A percentile compares a stretch with the other conserved stretches of the same genome.
These are phyloP conservation scores for Trichomalopsis sarcophagae DNA, from an alignment of 1,140 invertebrate genomes.

Conservation along the genomic window DNA sequence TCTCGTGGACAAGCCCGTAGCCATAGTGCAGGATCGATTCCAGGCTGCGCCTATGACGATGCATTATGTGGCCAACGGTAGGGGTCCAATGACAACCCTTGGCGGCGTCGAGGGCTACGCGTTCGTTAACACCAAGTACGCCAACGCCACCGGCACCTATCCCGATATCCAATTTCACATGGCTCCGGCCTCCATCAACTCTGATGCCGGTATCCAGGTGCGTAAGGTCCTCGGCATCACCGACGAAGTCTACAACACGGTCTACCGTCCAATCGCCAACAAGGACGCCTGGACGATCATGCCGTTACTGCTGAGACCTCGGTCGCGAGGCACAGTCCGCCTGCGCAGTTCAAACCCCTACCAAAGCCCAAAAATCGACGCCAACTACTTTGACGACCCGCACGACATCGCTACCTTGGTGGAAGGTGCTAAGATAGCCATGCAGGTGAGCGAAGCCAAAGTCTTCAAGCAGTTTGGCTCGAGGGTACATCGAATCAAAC, in stretches of 20 bases:
- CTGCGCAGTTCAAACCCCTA: conserved; percentile 87
- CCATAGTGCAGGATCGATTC: conserved; percentile 84
- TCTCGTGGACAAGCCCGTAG: conserved; percentile 83
- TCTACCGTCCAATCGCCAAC: conserved; percentile 85
- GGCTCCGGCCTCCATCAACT: conserved; percentile 89
- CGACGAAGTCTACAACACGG: conserved; percentile 86
- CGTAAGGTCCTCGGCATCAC: conserved; percentile 87
- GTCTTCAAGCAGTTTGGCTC: conserved; percentile 89
- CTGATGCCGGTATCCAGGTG: conserved; percentile 84
- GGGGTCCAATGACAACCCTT: conserved; percentile 88
- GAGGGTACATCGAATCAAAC: conserved; percentile 81
- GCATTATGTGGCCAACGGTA: conserved; percentile 84
- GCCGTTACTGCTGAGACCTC: conserved; percentile 86
- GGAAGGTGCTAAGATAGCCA: conserved; percentile 87
- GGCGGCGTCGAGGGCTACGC: conserved; percentile 90
- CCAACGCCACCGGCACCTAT: conserved; percentile 82
- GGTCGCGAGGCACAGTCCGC: conserved; percentile 85
- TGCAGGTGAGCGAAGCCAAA: conserved; percentile 82
- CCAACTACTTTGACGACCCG: conserved; percentile 90
- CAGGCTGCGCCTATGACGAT: conserved; percentile 85
- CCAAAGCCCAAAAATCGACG: conserved; percentile 89
- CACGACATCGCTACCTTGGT: conserved; percentile 85
- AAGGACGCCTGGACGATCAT: conserved; percentile 89
- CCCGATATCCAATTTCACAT: conserved; percentile 93
- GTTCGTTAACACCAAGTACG: conserved; percentile 89